Percentiles rank a stretch among this genome's conserved stretches.
These are phyloP conservation scores for Ditylenchus weischeri DNA, from an alignment of 2,888 invertebrate species.

Conservation along the genomic window DNA sequence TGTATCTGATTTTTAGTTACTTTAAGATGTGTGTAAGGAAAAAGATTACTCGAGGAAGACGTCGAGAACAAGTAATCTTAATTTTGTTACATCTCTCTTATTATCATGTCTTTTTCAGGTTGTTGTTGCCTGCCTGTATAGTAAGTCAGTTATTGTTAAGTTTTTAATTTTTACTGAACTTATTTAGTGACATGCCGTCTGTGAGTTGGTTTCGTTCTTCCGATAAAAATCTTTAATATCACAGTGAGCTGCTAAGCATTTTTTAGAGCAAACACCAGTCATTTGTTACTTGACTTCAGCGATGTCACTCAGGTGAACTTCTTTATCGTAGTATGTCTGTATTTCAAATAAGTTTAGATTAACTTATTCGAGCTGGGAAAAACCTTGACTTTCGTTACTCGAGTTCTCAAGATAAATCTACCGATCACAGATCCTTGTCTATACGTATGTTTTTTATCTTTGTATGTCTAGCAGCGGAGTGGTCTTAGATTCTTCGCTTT, in stretches of 20 bases:
- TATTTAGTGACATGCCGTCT: too few species aligned
- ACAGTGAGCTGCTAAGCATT: slow-evolving; percentile 62
- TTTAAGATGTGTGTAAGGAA: slow-evolving; percentile 70
- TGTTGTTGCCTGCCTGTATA: too few species aligned
- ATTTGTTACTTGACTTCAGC: slow-evolving; percentile 92
- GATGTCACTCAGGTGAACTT: slow-evolving; percentile 68
- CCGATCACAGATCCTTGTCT: slow-evolving; percentile 79
- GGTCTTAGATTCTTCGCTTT: slow-evolving; percentile 77
- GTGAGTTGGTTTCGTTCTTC: too few species aligned
- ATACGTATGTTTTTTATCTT: slow-evolving; percentile 67
- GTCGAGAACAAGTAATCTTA: slow-evolving; percentile 83
- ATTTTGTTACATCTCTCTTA: slow-evolving; percentile 72
- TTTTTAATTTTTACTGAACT: too few species aligned
- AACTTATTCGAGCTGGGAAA: slow-evolving; percentile 92
- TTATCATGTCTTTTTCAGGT: too few species aligned
- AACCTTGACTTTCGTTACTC: slow-evolving; percentile 82
- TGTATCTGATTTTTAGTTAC: slow-evolving; percentile 73
- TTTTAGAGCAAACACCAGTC: slow-evolving; percentile 90
- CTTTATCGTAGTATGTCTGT: too few species aligned
- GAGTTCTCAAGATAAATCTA: slow-evolving; percentile 75
- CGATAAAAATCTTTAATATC: too few species aligned
- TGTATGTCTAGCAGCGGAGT: too few species aligned
- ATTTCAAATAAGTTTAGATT: slow-evolving; percentile 66
- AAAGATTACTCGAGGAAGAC: slow-evolving; percentile 77
- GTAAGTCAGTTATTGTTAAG: too few species aligned